phyloP scores from a whole-genome alignment of 2,888 invertebrate genomes.

The Idaea biselata region DNA sequence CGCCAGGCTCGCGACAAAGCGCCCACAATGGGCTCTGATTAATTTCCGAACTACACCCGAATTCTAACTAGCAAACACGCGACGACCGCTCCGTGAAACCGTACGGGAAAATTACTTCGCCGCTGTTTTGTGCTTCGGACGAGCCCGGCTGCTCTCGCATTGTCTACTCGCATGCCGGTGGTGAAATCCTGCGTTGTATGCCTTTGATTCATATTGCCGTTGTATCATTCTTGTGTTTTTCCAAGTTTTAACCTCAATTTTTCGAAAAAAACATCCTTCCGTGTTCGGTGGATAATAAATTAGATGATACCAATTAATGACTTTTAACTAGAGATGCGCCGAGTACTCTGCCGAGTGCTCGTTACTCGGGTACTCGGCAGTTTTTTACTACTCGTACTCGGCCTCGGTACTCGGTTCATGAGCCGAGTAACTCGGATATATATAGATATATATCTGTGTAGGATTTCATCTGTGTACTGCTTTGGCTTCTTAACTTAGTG shows the following conservation, averaged over 20 bases:
- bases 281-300: too few species aligned
- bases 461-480: too few species aligned
- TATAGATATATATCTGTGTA: too few species aligned
- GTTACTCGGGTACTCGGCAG: too few species aligned
- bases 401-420: too few species aligned
- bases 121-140: conserved; percentile 47
- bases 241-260: background rate
- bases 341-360: too few species aligned
- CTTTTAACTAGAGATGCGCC: too few species aligned
- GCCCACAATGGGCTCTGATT: conserved; percentile 77
- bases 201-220: conserved; percentile 29
- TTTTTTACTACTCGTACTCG: too few species aligned
- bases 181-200: conserved; percentile 2
- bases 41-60: conserved; percentile 79
- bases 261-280: too few species aligned
- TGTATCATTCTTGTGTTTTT: conserved; percentile 22
- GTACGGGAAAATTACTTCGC: conserved; percentile 61
- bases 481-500: too few species aligned
- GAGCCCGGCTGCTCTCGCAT: conserved; percentile 35
- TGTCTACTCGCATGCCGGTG: conserved; percentile 26
- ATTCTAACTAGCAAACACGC: conserved; percentile 77
- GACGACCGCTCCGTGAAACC: conserved; percentile 53
- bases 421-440: too few species aligned
- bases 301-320: too few species aligned
- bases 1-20: conserved; percentile 74